Percentiles rank a stretch among this genome's conserved stretches.
Evolutionary conservation across 2,888 invertebrate genomes (phyloP).

Genomic region (Gonocerus acuteangulatus): DNA sequence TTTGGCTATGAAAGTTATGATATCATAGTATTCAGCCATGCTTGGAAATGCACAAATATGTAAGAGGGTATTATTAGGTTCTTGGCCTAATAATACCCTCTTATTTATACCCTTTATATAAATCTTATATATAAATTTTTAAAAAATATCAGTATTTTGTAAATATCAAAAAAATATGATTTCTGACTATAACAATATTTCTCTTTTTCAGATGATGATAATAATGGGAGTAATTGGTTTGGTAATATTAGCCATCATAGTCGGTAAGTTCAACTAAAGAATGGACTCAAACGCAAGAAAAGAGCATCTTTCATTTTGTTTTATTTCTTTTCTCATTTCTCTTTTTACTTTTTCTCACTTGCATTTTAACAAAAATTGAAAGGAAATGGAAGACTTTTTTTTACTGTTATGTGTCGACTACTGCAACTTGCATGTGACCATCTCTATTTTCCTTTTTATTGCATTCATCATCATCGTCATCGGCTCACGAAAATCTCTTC

Average conservation of each 20-base stretch:
- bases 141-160: too few species aligned
- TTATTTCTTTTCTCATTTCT: constrained; percentile 6
- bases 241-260: constrained; percentile 74
- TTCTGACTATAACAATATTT: not conserved
- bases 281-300: constrained; percentile 18
- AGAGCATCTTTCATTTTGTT: constrained; percentile 9
- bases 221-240: constrained; percentile 79
- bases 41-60: too few species aligned
- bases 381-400: not conserved
- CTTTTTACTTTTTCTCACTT: constrained; percentile 7
- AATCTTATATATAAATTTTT: too few species aligned
- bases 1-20: too few species aligned
- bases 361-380: constrained; percentile 6
- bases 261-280: constrained; percentile 59
- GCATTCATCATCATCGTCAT: constrained; percentile 13
- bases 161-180: too few species aligned
- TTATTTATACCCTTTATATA: not conserved
- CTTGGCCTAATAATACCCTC: not conserved
- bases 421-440: constrained; percentile 16
- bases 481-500: not conserved
- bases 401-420: constrained; percentile 3
- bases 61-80: too few species aligned
- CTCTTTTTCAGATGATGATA: constrained; percentile 68
- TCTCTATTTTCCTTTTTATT: constrained; percentile 6
- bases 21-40: too few species aligned